Evolutionary conservation across 2,888 invertebrate species (phyloP), one percentile per base, ranked within the genome.

Genomic region (Philonicus albiceps): DNA sequence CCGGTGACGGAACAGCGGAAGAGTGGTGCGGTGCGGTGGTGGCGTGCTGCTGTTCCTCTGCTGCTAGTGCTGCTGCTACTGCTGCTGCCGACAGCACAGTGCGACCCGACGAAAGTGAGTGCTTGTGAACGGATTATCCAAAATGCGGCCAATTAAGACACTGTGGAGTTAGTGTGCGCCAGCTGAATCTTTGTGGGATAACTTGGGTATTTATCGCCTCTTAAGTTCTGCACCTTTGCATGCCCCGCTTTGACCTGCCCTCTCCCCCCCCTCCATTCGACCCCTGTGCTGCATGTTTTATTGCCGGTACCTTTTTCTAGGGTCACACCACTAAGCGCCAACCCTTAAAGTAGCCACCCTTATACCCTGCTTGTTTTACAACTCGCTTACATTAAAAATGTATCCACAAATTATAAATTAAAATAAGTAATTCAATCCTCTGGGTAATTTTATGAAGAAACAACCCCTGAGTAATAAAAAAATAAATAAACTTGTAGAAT

Each of bases 121-220:
- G 74, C 74, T 74, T 27, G 34, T 34, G 37, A 84, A 73, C 72
- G 84, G 84, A 84, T 84, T 84, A 84, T 43, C 27, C 40, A 49
- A 84, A 84, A 84, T 84, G 84, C 84, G 84, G 84, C 55, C 73
- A 73, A 37, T 40, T 72, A 31, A 73, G 43, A 34, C 37, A n/a
- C 73, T 40, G 19, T 73, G 84, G 84, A 84, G 84, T 73, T 73
- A 72, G 72, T 84, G 30, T 16, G 27, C 73, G 55, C 22, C 73
- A 37, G 73, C 72, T 40, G 73, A 84, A 72, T 73, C 73, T 43
- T 43, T 43, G 43, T 2, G 84, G 55, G 73, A 73, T 84, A 72
- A 43, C 8, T 73, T 43, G n/a, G 84, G 84, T 84, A 84, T 84
- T 72, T 73, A 84, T 16, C 27, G 7, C 40, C 73, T 55, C 13